Evolutionary conservation across 2,797 vertebrate genomes (phyloP), one percentile per base, ranked within the genome.

Genomic region (Acrocephalus scirpaceus): DNA sequence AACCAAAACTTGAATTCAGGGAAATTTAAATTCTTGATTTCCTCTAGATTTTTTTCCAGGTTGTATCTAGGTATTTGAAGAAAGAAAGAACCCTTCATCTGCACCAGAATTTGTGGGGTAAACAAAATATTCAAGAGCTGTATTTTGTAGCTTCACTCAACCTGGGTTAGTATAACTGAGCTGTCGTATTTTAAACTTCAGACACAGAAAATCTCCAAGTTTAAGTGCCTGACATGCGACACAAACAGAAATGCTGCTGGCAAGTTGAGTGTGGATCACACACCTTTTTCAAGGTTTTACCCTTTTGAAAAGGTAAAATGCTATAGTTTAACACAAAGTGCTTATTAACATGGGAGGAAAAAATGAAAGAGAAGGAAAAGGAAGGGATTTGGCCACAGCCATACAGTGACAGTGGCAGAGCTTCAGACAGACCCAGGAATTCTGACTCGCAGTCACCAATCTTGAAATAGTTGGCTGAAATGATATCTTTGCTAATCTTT

Each of bases 351-450:
- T 3, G n/a, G 20, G 23, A 90, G 44, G n/a, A 20, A 61, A 74
- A 95, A 76, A 45, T 34, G 36, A 47, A 34, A 44, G 23, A 42
- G 57, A 50, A 38, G 57, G 17, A 62, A 67, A 71, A 80, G 21
- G 34, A 88, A 78, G 75, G 51, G 47, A 67, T 86, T 88, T 89
- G 77, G 73, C 71, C 86, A 70, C 12, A 74, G 60, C 74, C 70
- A 66, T 11, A 54, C 6, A 69, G 54, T 40, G 62, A 70, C 1
- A 87, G 60, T 0, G 0, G 30, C 65, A 88, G 57, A 76, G 32
- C 69, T 86, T 76, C 65, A 90, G 78, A 86, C 23, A 80, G 67
- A 91, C 36, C 29, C 30, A 86, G 70, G 58, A 96, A 90, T 66
- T 86, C 76, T 58, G 76, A 88, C 21, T 72, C 0, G 0, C 54